phyloP scores from a whole-genome alignment of 1,140 invertebrate genomes.

The Diplogasteroides magnus region DNA sequence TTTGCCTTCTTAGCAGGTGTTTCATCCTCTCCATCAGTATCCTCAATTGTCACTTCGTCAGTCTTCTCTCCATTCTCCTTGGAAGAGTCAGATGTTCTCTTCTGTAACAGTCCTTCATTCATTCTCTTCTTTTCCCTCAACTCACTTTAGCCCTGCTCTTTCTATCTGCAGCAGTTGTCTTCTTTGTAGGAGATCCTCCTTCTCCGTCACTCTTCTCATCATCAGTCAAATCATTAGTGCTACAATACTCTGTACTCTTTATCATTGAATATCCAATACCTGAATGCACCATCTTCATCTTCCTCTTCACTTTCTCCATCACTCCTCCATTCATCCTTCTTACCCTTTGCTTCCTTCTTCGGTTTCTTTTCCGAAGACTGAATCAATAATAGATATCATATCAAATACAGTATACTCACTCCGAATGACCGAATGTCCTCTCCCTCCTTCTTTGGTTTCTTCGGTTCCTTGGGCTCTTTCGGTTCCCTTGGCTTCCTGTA shows the following conservation, averaged over 20 bases:
- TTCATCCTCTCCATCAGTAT: constrained; percentile 1
- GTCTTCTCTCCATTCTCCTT: neutral
- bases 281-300: neutral
- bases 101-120: neutral
- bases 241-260: neutral
- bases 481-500: constrained; percentile 4
- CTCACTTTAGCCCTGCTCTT: constrained; percentile 5
- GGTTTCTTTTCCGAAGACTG: constrained; percentile 13
- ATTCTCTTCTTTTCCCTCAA: neutral
- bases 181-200: neutral
- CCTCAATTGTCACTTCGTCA: neutral
- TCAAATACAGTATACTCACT: neutral
- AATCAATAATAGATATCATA: neutral
- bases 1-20: constrained; percentile 2
- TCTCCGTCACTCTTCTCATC: neutral
- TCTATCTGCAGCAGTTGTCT: constrained; percentile 5
- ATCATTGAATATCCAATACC: neutral
- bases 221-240: no score
- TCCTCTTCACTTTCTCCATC: constrained; percentile 6
- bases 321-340: constrained; percentile 5
- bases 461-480: constrained; percentile 19
- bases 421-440: constrained; percentile 17
- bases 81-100: neutral
- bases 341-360: constrained; percentile 2
- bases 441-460: constrained; percentile 23